Conservation (phyloP, 2,888 invertebrate species). For the Archips crataeganus region DNA sequence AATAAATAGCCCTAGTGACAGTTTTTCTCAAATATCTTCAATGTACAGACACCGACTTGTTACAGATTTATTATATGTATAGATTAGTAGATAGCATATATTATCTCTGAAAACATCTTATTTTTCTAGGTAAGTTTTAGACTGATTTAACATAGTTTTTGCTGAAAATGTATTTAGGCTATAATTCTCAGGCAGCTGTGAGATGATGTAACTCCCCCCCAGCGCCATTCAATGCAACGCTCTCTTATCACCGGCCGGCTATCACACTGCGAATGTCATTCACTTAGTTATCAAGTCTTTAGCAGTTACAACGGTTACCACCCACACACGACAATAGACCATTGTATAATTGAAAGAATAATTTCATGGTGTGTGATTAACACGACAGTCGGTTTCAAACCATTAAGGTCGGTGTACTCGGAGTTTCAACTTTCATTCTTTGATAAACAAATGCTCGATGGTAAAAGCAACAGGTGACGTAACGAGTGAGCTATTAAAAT, state of each 20-base stretch:
- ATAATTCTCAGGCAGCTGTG: background rate
- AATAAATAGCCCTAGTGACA: too few relatives aligned
- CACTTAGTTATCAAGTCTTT: background rate
- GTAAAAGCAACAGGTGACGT: slow-evolving; percentile 41
- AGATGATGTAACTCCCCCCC: slow-evolving; percentile 11
- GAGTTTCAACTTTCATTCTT: slow-evolving; percentile 21
- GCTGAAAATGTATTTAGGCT: slow-evolving; percentile 4
- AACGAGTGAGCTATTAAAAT: slow-evolving; percentile 36
- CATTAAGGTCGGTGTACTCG: slow-evolving; percentile 22
- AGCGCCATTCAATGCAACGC: slow-evolving; percentile 10
- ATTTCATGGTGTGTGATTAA: slow-evolving; percentile 12
- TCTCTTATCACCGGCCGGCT: slow-evolving; percentile 19
- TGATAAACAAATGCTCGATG: slow-evolving; percentile 33
- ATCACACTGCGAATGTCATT: slow-evolving; percentile 20
- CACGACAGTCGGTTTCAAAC: slow-evolving; percentile 11
- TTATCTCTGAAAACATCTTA: background rate
- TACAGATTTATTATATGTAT: too few relatives aligned
- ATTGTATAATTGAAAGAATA: slow-evolving; percentile 20
- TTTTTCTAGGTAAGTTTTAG: background rate
- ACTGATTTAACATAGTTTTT: background rate
- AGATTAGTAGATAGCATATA: too few relatives aligned
- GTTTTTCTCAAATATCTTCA: too few relatives aligned
- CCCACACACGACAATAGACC: background rate
- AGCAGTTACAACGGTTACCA: slow-evolving; percentile 3
- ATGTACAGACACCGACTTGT: too few relatives aligned